Evolutionary conservation across 2,797 vertebrate genomes (phyloP).

Genomic region (Arnoldichthys spilopterus): DNA sequence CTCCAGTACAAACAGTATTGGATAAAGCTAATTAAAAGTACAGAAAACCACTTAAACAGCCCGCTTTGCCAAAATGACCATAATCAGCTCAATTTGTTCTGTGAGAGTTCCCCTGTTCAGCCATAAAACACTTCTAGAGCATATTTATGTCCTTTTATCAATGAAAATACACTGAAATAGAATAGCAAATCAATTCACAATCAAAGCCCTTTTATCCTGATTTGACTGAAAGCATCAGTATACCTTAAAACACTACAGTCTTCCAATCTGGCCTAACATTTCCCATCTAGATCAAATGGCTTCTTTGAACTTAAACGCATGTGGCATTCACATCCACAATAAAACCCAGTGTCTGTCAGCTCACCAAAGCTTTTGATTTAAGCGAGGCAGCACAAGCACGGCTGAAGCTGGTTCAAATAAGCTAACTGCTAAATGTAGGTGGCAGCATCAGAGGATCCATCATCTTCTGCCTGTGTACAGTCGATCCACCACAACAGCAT

Average conservation of each 20-base stretch:
- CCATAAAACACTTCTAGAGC: neutral
- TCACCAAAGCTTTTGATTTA: slow-evolving; percentile 3
- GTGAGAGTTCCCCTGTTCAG: neutral
- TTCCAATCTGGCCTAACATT: slow-evolving; percentile 26
- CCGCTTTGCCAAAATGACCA: neutral
- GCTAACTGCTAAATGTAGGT: slow-evolving; percentile 27
- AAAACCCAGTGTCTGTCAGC: slow-evolving; percentile 16
- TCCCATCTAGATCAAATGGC: slow-evolving; percentile 22
- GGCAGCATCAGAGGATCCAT: slow-evolving; percentile 28
- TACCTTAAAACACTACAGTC: neutral
- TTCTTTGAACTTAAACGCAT: slow-evolving; percentile 25
- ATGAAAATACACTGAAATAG: slow-evolving; percentile 17
- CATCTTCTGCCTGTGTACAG: neutral
- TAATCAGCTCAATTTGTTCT: neutral
- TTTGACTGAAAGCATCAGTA: slow-evolving; percentile 27
- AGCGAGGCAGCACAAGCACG: slow-evolving; percentile 21
- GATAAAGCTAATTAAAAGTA: slow-evolving; percentile 21
- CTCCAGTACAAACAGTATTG: neutral
- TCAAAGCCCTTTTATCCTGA: slow-evolving; percentile 22
- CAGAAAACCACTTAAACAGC: neutral
- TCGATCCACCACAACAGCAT: neutral
- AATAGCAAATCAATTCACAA: slow-evolving; percentile 25
- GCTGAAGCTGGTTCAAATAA: slow-evolving; percentile 17
- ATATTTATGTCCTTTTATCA: slow-evolving; percentile 16
- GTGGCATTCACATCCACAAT: slow-evolving; percentile 17